A percentile compares a stretch with the other conserved stretches of the same genome.
Conservation (phyloP, 2,113 vertebrate species). For the Australoheros scitulus region DNA sequence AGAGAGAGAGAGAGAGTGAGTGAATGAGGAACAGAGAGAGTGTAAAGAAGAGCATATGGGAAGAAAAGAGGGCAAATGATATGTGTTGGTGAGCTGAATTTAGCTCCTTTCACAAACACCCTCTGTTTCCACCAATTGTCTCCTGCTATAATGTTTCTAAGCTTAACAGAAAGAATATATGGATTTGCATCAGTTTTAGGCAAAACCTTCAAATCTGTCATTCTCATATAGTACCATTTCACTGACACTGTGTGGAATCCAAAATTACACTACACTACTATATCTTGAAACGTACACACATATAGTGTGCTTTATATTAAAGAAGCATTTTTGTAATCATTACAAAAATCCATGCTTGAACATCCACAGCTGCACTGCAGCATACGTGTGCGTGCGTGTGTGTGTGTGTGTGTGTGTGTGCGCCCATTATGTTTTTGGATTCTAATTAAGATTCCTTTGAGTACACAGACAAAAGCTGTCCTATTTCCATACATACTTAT, state of each 20-base stretch:
- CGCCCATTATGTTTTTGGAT: background rate
- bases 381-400: background rate
- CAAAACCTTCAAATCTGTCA: background rate
- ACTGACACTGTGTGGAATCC: no score
- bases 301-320: background rate
- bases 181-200: background rate
- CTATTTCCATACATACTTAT: background rate
- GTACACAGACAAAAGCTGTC: conserved; percentile 8
- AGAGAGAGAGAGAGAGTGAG: background rate
- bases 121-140: background rate
- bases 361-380: background rate
- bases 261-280: background rate
- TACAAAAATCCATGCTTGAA: background rate
- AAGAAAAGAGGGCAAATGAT: background rate
- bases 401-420: background rate
- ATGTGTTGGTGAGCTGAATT: background rate
- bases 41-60: conserved; percentile 15
- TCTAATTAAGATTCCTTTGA: conserved; percentile 9
- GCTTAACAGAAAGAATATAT: background rate
- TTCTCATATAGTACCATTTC: background rate
- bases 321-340: background rate
- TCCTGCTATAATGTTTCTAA: background rate
- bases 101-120: conserved; percentile 19
- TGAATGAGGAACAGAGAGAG: background rate
- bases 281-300: no score